Base-by-base conservation (phyloP, 2,888 invertebrate species). In the Ornithoptera priamus region DNA sequence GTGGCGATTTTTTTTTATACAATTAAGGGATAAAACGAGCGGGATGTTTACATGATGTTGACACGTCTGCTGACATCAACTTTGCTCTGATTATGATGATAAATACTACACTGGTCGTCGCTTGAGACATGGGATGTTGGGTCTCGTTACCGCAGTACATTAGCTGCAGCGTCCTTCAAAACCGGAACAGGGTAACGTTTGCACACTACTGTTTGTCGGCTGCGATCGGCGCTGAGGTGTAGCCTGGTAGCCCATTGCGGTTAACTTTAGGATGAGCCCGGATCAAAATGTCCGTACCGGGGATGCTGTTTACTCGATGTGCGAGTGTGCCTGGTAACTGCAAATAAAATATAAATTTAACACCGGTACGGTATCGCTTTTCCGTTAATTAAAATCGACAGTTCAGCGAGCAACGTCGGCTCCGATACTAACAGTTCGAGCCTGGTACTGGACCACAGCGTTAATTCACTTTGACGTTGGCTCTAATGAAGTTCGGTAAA, bases 321-420 rank as follows among this genome's bases (percentile, higher is more conserved):
- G 53, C 53, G 7, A 53, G 6, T n/a, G 53, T 7, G 53, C 6
- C n/a, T 3, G n/a, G 6, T n/a, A 53, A n/a, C 18, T 53, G 53
- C 18, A 53, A 53, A 53, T 53, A 53, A 53, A 53, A 53, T 53
- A n/a, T n/a, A n/a, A 18, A 53, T n/a, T 4, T 53, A 53, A n/a
- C n/a, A n/a, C 7, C n/a, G 53, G 53, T n/a, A n/a, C 53, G n/a
- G 53, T n/a, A 7, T n/a, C 53, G 53, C n/a, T n/a, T 53, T 53
- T 8, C n/a, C n/a, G n/a, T n/a, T 53, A 53, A 53, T 53, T 53
- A n/a, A 53, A 53, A 53, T 53, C n/a, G 53, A 53, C 53, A n/a
- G 53, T n/a, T 53, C 53, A 53, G 6, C 18, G 53, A 18, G n/a
- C 53, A n/a, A 7, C 53, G 18, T 7, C n/a, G 53, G n/a, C 18